phyloP scores from a whole-genome alignment of 53 echinoderm and acorn worm genomes.

The Luidia sarsii region DNA sequence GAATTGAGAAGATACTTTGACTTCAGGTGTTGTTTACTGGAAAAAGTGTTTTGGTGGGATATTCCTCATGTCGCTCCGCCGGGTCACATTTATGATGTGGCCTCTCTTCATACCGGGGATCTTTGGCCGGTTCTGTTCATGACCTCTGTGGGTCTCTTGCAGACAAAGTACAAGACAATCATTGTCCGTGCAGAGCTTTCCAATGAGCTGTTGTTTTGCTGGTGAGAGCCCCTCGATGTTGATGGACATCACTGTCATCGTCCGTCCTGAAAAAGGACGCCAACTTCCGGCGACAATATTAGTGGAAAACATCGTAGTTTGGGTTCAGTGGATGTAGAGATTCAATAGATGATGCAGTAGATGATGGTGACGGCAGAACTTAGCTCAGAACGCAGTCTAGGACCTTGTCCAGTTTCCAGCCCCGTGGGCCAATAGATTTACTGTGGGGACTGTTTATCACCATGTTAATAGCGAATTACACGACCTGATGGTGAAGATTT shows the following conservation, averaged over 20 bases:
- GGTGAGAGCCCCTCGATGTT: conserved; percentile 28
- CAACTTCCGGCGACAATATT: conserved; percentile 33
- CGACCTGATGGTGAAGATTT: too few species aligned
- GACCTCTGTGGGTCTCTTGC: conserved; percentile 58
- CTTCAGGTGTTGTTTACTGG: too few species aligned
- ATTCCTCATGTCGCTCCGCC: too few species aligned
- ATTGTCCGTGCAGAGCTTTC: conserved; percentile 14
- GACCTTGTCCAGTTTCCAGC: too few species aligned
- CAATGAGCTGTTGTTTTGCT: conserved; percentile 29
- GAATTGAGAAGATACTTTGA: too few species aligned
- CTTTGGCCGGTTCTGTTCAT: not conserved
- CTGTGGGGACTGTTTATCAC: too few species aligned
- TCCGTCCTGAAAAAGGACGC: conserved; percentile 39
- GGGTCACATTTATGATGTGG: conserved; percentile 4
- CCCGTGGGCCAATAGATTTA: too few species aligned
- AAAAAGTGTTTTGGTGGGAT: too few species aligned
- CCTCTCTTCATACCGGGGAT: conserved; percentile 1
- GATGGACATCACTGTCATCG: conserved; percentile 46
- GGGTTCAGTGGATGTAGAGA: not conserved
- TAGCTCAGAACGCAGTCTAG: not conserved
- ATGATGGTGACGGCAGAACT: not conserved
- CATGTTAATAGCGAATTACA: too few species aligned
- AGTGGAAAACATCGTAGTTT: conserved; percentile 16
- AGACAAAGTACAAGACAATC: conserved; percentile 29
- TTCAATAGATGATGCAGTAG: not conserved